These are phyloP conservation scores for Cephus sareptanus DNA, from an alignment of 2,888 invertebrate species.

Conservation along the genomic window DNA sequence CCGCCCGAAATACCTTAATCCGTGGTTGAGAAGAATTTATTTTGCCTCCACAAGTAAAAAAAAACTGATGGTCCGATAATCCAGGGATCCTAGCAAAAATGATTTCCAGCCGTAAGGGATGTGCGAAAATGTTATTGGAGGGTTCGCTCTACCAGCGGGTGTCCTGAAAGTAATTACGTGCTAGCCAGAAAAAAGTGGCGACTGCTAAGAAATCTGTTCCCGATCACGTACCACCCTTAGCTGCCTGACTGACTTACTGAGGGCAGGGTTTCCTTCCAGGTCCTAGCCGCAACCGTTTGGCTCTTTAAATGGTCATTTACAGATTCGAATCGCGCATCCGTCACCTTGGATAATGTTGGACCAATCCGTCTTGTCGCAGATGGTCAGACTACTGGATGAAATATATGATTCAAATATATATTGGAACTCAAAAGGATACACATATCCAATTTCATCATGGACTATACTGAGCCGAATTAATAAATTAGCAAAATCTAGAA, in stretches of 20 bases:
- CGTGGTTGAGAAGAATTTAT: not conserved
- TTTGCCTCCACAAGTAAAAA: not conserved
- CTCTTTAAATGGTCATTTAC: slow-evolving; percentile 47
- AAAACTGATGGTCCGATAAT: not conserved
- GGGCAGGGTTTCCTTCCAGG: not conserved
- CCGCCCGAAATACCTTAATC: not conserved
- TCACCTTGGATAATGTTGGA: slow-evolving; percentile 27
- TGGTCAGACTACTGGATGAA: not conserved
- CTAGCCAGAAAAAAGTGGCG: slow-evolving; percentile 24
- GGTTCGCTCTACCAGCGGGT: not conserved
- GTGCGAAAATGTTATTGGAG: not conserved
- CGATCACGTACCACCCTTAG: slow-evolving; percentile 33
- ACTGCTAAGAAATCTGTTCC: slow-evolving; percentile 39
- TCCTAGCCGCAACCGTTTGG: not conserved
- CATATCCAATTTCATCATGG: not conserved
- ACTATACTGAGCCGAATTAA: too few relatives aligned
- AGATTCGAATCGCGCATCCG: slow-evolving; percentile 35
- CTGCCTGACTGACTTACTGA: not conserved
- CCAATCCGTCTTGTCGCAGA: not conserved
- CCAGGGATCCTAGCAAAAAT: not conserved
- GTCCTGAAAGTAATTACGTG: not conserved
- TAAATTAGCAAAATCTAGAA: too few relatives aligned
- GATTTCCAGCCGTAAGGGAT: not conserved
- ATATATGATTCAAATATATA: not conserved
- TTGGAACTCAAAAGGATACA: not conserved